Percentiles rank a stretch among this genome's conserved stretches.
phyloP scores from a whole-genome alignment of 1,140 invertebrate species.

The Sycobia sp. region DNA sequence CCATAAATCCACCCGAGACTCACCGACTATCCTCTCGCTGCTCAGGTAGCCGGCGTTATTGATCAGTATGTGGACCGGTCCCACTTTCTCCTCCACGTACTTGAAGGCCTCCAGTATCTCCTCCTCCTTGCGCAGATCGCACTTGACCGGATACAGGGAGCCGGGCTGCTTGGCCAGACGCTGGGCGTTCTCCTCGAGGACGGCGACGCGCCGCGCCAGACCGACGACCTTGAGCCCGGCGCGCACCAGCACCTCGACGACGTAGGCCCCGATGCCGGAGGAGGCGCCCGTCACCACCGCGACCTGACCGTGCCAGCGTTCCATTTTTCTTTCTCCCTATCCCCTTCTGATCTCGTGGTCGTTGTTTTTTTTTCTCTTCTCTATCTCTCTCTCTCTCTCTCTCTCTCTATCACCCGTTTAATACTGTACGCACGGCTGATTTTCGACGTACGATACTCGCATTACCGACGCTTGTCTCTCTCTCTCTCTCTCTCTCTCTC shows the following conservation, averaged over 20 bases:
- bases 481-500: too few species aligned
- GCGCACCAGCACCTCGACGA: conserved; percentile 64
- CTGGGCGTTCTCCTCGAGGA: conserved; percentile 40
- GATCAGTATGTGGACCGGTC: conserved; percentile 72
- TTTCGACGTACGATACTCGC: too few species aligned
- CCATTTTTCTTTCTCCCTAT: conserved; percentile 60
- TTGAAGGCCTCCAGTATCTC: conserved; percentile 71
- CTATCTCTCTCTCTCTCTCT: too few species aligned
- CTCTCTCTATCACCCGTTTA: too few species aligned
- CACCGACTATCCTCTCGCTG: conserved; percentile 47
- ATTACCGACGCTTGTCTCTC: too few species aligned
- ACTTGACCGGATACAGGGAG: conserved; percentile 62
- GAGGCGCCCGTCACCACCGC: conserved; percentile 78
- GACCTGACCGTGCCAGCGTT: conserved; percentile 69
- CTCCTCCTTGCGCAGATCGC: conserved; percentile 71
- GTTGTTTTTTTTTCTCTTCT: too few species aligned
- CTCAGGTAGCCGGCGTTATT: conserved; percentile 73
- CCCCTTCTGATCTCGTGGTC: too few species aligned
- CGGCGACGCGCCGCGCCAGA: conserved; percentile 68
- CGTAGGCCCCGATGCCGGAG: conserved; percentile 70
- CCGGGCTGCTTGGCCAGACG: conserved; percentile 43
- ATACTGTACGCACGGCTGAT: too few species aligned
- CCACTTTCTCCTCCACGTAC: conserved; percentile 66
- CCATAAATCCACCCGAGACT: too few species aligned
- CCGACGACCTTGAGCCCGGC: conserved; percentile 73